Conservation (phyloP, 1,140 invertebrate species). For the Calosoma granatense region DNA sequence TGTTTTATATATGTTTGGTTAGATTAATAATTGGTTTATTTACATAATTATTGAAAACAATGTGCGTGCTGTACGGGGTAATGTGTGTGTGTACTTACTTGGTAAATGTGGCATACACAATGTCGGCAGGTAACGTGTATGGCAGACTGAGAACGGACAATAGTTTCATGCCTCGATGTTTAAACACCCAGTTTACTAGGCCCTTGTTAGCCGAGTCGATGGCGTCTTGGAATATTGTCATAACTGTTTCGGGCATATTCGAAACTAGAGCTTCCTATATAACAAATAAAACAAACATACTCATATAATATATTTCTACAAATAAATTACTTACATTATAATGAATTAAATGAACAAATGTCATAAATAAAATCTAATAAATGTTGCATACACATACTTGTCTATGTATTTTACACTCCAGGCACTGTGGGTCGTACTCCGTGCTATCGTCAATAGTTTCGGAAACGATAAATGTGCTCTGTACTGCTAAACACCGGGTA, state of each 20-base stretch:
- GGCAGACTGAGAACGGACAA: slow-evolving; percentile 71
- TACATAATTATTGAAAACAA: slow-evolving; percentile 5
- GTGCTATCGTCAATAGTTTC: slow-evolving; percentile 53
- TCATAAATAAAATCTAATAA: slow-evolving; percentile 13
- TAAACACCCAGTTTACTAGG: slow-evolving; percentile 80
- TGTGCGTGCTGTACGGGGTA: too few species aligned
- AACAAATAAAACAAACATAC: slow-evolving; percentile 20
- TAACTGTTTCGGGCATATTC: slow-evolving; percentile 73
- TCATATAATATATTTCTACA: slow-evolving; percentile 12
- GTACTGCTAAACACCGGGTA: slow-evolving; percentile 70
- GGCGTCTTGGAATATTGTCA: slow-evolving; percentile 81
- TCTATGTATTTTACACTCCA: slow-evolving; percentile 73
- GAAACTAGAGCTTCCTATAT: slow-evolving; percentile 73
- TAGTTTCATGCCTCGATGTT: slow-evolving; percentile 67
- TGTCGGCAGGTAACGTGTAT: slow-evolving; percentile 74
- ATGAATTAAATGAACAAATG: slow-evolving; percentile 5
- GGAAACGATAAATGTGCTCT: slow-evolving; percentile 69
- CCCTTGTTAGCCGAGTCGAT: slow-evolving; percentile 86
- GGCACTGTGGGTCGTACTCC: slow-evolving; percentile 72
- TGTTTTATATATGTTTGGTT: not conserved
- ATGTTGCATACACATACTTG: slow-evolving; percentile 43
- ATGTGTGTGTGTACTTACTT: too few species aligned
- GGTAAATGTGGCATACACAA: slow-evolving; percentile 69
- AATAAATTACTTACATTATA: slow-evolving; percentile 10
- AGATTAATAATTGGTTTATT: not conserved